These are phyloP conservation scores for Pachypanchax playfairii DNA, from an alignment of 2,113 vertebrate genomes.

Conservation along the genomic window DNA sequence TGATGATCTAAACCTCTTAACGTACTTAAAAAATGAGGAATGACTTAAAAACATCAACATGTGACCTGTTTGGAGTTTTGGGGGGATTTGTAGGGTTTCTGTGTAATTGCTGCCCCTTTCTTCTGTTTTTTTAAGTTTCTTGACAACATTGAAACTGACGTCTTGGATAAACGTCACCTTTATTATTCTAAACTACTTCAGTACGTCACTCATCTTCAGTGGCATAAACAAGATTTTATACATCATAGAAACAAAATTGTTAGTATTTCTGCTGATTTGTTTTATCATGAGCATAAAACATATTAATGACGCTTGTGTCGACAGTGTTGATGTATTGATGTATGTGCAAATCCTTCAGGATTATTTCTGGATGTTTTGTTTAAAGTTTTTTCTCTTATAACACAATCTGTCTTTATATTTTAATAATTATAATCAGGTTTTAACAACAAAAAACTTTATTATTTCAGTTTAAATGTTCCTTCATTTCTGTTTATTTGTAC, in stretches of 20 bases:
- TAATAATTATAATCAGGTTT: neutral
- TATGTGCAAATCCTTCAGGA: too few relatives aligned
- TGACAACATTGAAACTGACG: neutral
- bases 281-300: neutral
- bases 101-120: neutral
- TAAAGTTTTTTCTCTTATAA: neutral
- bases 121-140: neutral
- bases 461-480: neutral
- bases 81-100: neutral
- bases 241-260: too few relatives aligned
- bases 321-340: too few relatives aligned
- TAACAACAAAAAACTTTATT: neutral
- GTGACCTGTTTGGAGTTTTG: neutral
- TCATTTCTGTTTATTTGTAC: neutral
- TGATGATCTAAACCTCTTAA: too few relatives aligned
- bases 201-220: too few relatives aligned
- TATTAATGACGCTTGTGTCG: too few relatives aligned
- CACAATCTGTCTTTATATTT: neutral
- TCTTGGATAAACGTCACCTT: neutral
- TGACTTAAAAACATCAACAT: neutral
- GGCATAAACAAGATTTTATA: too few relatives aligned
- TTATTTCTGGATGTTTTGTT: too few relatives aligned
- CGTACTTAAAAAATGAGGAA: too few relatives aligned
- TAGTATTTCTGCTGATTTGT: neutral
- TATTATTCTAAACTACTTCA: neutral